Conservation (phyloP, 2,888 invertebrate genomes). For the Apomyelois bistriatella region DNA sequence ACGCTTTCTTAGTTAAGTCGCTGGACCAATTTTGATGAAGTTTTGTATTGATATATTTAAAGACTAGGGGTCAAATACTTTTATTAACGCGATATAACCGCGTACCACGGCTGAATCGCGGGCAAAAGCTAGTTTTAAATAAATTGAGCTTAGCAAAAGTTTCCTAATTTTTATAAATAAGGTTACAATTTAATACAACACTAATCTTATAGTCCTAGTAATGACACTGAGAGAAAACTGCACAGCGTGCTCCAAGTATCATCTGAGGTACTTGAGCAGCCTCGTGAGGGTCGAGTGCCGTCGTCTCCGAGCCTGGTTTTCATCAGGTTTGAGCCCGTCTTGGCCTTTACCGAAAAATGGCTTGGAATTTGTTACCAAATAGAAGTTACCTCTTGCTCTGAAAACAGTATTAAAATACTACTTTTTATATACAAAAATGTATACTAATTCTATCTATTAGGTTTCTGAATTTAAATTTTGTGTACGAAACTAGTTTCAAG, state of each 20-base stretch:
- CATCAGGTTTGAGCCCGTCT: conserved; percentile 41
- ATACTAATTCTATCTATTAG: no score
- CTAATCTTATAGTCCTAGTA: conserved; percentile 2
- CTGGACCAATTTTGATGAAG: no score
- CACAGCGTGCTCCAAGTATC: conserved; percentile 24
- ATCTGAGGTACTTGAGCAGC: conserved; percentile 40
- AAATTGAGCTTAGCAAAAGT: not conserved
- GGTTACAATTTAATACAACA: not conserved
- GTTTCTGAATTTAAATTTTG: no score
- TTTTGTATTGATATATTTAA: no score
- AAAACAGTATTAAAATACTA: not conserved
- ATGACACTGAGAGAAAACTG: not conserved
- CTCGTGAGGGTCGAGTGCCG: conserved; percentile 32
- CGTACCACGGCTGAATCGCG: no score
- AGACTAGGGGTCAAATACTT: no score
- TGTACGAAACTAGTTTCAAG: no score
- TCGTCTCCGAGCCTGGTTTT: conserved; percentile 27
- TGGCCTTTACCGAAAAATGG: conserved; percentile 46
- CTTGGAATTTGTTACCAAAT: conserved; percentile 46
- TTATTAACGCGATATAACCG: no score
- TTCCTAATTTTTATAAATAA: not conserved
- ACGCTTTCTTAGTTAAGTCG: no score
- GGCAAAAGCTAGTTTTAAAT: no score
- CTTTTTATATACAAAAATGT: no score
- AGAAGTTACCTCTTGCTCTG: conserved; percentile 65